Percentiles rank a stretch among this genome's conserved stretches.
phyloP scores from a whole-genome alignment of 2,888 invertebrate genomes.

The Tachystola acroxantha region DNA sequence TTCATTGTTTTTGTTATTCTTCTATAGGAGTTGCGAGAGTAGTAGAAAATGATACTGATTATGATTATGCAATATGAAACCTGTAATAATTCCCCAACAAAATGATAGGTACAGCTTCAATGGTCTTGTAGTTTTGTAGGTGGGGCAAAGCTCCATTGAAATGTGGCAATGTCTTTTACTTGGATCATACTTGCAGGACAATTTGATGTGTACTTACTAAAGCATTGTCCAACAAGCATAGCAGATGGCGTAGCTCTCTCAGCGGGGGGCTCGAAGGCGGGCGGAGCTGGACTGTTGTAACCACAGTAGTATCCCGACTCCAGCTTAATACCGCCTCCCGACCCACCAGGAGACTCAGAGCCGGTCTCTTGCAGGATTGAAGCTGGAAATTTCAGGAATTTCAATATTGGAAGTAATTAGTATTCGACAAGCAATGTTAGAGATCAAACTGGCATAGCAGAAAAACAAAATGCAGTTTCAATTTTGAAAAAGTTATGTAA shows the following conservation, averaged over 20 bases:
- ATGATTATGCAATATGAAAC: no score
- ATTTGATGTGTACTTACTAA: slow-evolving; percentile 86
- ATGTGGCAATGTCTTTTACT: no score
- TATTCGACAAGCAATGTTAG: neutral
- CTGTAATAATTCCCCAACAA: no score
- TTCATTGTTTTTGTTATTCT: no score
- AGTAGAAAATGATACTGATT: no score
- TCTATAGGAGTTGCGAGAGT: no score
- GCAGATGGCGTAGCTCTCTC: slow-evolving; percentile 79
- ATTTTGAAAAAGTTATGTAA: no score
- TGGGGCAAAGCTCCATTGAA: no score
- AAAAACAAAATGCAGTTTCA: neutral
- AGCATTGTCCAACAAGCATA: slow-evolving; percentile 87
- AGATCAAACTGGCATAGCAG: neutral
- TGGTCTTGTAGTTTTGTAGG: no score
- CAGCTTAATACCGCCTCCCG: slow-evolving; percentile 68
- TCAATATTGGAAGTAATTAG: neutral
- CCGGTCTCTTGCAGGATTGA: slow-evolving; percentile 95
- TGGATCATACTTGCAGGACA: no score
- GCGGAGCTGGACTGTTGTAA: slow-evolving; percentile 71
- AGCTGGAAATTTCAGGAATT: slow-evolving; percentile 78
- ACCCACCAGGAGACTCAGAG: slow-evolving; percentile 79
- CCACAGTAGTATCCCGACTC: slow-evolving; percentile 73
- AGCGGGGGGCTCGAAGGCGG: slow-evolving; percentile 58
- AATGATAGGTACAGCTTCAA: no score